phyloP scores from a whole-genome alignment of 2,888 invertebrate species.

The Aleiodes alternator region DNA sequence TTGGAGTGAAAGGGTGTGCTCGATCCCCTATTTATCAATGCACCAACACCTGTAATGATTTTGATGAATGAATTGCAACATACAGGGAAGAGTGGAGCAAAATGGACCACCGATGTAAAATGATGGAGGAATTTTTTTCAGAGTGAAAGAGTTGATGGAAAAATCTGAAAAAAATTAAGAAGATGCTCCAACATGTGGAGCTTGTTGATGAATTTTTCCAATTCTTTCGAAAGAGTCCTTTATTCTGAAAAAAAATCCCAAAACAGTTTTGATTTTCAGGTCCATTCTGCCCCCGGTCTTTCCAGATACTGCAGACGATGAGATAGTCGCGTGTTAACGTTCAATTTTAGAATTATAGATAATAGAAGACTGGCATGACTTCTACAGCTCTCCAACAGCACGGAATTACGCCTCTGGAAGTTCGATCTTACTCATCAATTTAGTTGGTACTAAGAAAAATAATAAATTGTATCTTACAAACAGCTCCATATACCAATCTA shows the following conservation, averaged over 20 bases:
- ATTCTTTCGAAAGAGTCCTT: too few relatives aligned
- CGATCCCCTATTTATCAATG: too few relatives aligned
- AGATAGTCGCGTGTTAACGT: conserved; percentile 9
- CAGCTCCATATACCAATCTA: background rate
- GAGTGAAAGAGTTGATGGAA: too few relatives aligned
- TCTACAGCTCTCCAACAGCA: background rate
- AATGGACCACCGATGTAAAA: too few relatives aligned
- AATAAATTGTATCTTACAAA: background rate
- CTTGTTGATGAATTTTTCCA: too few relatives aligned
- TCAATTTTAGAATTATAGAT: conserved; percentile 10
- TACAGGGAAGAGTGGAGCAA: background rate
- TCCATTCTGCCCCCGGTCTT: too few relatives aligned
- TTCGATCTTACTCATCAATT: background rate
- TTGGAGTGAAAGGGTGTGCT: background rate
- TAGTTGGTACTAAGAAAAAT: background rate
- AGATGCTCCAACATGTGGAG: too few relatives aligned
- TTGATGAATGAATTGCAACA: conserved; percentile 13
- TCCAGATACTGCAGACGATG: background rate
- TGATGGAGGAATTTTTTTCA: too few relatives aligned
- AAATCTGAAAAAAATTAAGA: too few relatives aligned
- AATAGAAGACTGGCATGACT: background rate
- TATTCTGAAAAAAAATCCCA: too few relatives aligned
- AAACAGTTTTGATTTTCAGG: too few relatives aligned
- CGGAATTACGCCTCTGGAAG: background rate
- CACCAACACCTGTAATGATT: background rate